Base-by-base conservation (phyloP, 1,140 invertebrate genomes). In the Leptopilina boulardi region DNA sequence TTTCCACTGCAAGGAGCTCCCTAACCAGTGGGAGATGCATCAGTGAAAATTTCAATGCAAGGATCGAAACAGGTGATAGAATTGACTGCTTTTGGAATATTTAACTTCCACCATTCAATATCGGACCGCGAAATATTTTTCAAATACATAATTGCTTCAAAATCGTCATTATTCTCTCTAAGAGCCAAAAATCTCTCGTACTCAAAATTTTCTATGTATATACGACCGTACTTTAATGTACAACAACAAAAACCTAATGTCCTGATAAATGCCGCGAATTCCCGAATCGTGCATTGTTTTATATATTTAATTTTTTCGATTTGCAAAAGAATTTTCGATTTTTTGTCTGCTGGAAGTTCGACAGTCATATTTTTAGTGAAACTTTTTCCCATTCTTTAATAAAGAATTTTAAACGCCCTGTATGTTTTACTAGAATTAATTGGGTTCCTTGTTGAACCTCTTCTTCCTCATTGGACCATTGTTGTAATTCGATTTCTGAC, bases 51-150 rank as follows among this genome's bases (percentile, higher is more conserved):
- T 70, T 77, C 78, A 3, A 70, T 54, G 11, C n/a, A 42, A 54
- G 21, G 79, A 23, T 77, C 59, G 5, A 23, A 23, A 13, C 30
- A 26, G 9, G 54, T 73, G 56, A 85, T 84, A n/a, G 82, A 74
- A 26, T 81, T 82, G 3, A n/a, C 41, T 26, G 66, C 59, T 51
- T 73, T 78, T 21, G 26, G 41, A 44, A 85, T 79, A 71, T 84
- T 78, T n/a, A 66, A 4, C 75, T 54, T 70, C 85, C 83, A 87
- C 86, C 86, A 88, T 8, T 71, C 13, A 44, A 87, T 78, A 56
- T 51, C 47, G 47, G n/a, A n/a, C 2, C 1, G 47, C 8, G 47
- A 51, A 51, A 51, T 18, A 51, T 80, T 77, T 51, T 2, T 51
- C 6, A 51, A 5, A n/a, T 15, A 51, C 47, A 51, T 51, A n/a